Evolutionary conservation across 1,140 invertebrate species (phyloP).

Genomic region (Tetranychus urticae): DNA sequence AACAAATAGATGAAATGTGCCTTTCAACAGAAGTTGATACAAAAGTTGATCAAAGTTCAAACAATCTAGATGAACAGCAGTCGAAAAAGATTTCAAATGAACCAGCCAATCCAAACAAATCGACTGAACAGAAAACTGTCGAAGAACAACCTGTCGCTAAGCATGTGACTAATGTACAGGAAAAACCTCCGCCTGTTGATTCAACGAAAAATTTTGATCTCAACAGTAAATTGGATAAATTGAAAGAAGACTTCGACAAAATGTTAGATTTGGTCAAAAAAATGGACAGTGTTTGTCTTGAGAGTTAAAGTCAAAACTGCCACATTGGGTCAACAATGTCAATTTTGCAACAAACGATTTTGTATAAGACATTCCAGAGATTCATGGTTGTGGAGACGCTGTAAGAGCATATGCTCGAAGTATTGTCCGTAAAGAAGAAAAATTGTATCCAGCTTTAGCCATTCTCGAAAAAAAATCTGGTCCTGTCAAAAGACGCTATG

Average conservation of each 20-base stretch:
- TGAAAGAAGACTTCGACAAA: conserved; percentile 24
- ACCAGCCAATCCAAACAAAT: not conserved
- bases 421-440: conserved; percentile 22
- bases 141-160: no score
- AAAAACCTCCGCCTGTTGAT: not conserved
- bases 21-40: no score
- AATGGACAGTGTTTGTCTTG: conserved; percentile 24
- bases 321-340: conserved; percentile 28
- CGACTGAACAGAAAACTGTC: no score
- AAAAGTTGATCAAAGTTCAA: no score
- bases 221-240: not conserved
- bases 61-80: not conserved
- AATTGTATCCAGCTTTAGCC: conserved; percentile 19
- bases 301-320: conserved; percentile 27
- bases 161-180: not conserved
- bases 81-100: not conserved
- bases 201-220: not conserved
- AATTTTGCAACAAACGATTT: conserved; percentile 27
- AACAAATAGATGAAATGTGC: no score
- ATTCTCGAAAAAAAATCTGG: conserved; percentile 19
- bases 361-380: conserved; percentile 32
- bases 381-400: conserved; percentile 32
- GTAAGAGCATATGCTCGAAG: conserved; percentile 26
- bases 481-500: conserved; percentile 18
- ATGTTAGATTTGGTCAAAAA: conserved; percentile 24